phyloP scores from a whole-genome alignment of 2,888 invertebrate species.

The Drosophila falleni region DNA sequence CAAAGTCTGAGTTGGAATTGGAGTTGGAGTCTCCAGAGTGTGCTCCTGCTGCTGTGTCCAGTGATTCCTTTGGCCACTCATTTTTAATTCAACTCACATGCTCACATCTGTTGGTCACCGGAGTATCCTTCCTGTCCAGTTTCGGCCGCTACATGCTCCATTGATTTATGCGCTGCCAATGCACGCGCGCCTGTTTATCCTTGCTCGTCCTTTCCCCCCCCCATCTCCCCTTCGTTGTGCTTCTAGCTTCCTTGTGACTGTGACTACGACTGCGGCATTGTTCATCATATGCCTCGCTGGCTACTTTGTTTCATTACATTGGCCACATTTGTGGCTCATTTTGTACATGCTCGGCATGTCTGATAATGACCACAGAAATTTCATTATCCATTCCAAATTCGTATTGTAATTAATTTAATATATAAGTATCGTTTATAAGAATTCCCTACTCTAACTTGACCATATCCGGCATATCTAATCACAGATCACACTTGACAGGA shows the following conservation, averaged over 20 bases:
- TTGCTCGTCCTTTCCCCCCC: constrained; percentile 34
- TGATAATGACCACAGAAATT: constrained; percentile 76
- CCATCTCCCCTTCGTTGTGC: no score
- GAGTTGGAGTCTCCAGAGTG: constrained; percentile 38
- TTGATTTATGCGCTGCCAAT: constrained; percentile 72
- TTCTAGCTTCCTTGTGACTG: not conserved
- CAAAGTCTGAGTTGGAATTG: not conserved
- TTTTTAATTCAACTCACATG: constrained; percentile 79
- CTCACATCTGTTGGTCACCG: constrained; percentile 69
- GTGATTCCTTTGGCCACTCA: constrained; percentile 62
- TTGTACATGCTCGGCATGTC: constrained; percentile 74
- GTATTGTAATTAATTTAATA: constrained; percentile 79
- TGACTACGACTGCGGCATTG: constrained; percentile 48
- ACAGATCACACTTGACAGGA: not conserved
- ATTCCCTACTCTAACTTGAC: constrained; percentile 3
- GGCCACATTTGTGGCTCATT: constrained; percentile 79
- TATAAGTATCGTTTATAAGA: constrained; percentile 31
- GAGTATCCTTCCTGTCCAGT: constrained; percentile 63
- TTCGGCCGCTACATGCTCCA: constrained; percentile 60
- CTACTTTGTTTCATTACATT: constrained; percentile 72
- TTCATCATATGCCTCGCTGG: constrained; percentile 69
- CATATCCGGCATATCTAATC: not conserved
- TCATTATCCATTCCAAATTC: constrained; percentile 79
- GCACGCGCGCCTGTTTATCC: constrained; percentile 33
- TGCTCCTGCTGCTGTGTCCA: constrained; percentile 23